Evolutionary conservation across 2,113 vertebrate genomes (phyloP).

Genomic region (Jacana jacana): DNA sequence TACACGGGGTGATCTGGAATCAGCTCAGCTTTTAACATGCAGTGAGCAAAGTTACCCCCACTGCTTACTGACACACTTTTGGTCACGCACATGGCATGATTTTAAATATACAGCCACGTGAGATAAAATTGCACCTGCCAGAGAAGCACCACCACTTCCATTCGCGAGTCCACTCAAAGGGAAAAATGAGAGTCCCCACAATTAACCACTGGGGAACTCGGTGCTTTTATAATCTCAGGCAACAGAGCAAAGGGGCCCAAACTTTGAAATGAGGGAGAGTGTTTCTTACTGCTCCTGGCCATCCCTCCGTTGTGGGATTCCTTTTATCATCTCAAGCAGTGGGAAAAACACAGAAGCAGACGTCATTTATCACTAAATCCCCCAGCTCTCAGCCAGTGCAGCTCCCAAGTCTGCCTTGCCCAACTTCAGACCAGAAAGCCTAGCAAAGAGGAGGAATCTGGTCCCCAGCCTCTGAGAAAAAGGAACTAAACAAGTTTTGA

Average conservation of each 20-base stretch:
- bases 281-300: not conserved
- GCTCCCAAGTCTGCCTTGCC: not conserved
- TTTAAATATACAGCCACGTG: not conserved
- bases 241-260: not conserved
- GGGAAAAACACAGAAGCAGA: not conserved
- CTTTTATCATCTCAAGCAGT: not conserved
- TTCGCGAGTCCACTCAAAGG: not conserved
- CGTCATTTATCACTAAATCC: not conserved
- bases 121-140: not conserved
- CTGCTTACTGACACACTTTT: not conserved
- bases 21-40: not conserved
- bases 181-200: not conserved
- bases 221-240: not conserved
- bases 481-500: not conserved
- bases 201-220: not conserved
- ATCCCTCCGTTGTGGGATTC: not conserved
- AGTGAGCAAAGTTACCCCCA: not conserved
- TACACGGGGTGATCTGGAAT: not conserved
- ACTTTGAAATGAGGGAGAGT: not conserved
- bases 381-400: not conserved
- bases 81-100: fast-evolving
- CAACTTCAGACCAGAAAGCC: not conserved
- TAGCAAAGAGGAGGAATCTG: not conserved
- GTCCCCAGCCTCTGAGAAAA: not conserved
- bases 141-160: not conserved